Conservation (phyloP, 1,140 invertebrate genomes). For the Octopus sinensis region DNA sequence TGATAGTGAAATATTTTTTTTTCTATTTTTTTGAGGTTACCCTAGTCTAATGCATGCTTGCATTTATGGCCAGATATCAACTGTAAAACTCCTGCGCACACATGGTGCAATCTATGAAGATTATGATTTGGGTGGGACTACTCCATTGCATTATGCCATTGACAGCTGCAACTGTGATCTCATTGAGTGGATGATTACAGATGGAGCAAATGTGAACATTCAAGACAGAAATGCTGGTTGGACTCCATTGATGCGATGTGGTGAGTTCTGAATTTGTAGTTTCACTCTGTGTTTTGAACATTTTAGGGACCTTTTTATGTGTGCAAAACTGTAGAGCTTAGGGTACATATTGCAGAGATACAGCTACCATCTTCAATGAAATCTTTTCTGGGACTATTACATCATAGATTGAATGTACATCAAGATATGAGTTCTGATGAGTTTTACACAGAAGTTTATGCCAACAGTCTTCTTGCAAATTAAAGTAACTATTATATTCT, state of each 20-base stretch:
- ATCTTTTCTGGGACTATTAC: too few species aligned
- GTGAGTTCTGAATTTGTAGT: slow-evolving; percentile 29
- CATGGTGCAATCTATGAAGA: slow-evolving; percentile 43
- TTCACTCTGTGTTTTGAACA: too few species aligned
- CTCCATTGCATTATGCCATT: slow-evolving; percentile 52
- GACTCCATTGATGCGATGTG: slow-evolving; percentile 53
- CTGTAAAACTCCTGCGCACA: slow-evolving; percentile 41
- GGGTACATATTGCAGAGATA: too few species aligned
- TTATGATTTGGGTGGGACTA: slow-evolving; percentile 50
- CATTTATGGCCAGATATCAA: slow-evolving; percentile 43
- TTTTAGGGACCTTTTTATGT: too few species aligned
- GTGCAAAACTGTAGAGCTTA: too few species aligned
- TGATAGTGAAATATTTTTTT: background rate
- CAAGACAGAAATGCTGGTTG: slow-evolving; percentile 44
- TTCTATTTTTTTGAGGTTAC: slow-evolving; percentile 24
- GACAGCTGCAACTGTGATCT: slow-evolving; percentile 46
- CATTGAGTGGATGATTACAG: slow-evolving; percentile 49
- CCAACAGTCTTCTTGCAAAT: too few species aligned
- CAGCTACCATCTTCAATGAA: too few species aligned
- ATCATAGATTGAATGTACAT: too few species aligned
- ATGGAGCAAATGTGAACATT: slow-evolving; percentile 48
- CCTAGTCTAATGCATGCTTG: slow-evolving; percentile 47
- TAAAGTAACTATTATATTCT: too few species aligned
- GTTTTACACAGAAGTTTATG: too few species aligned
- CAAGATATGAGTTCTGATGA: too few species aligned